phyloP scores from a whole-genome alignment of 2,888 invertebrate genomes.

The Noctua janthina region DNA sequence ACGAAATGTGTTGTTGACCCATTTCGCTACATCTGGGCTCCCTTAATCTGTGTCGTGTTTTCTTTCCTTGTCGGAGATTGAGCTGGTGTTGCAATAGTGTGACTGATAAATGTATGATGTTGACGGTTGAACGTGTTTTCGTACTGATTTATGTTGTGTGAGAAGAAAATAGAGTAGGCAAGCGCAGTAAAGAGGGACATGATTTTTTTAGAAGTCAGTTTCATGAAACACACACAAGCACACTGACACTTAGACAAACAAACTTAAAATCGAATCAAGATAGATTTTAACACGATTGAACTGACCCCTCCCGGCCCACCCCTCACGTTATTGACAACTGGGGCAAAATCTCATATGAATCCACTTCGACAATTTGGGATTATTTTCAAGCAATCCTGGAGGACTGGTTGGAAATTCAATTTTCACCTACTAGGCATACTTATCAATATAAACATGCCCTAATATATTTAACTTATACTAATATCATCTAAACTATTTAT shows the following conservation, averaged over 20 bases:
- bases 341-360: background rate
- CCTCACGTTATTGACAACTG: background rate
- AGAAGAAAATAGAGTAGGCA: background rate
- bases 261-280: background rate
- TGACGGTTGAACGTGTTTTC: background rate
- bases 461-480: no score
- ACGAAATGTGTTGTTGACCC: conserved; percentile 69
- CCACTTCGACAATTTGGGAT: background rate
- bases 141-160: background rate
- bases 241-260: background rate
- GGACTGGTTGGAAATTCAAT: background rate
- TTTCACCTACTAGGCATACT: background rate
- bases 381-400: background rate
- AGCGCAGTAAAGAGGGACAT: background rate
- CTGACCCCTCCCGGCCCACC: background rate
- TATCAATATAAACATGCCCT: no score
- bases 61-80: conserved; percentile 52
- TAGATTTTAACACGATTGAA: background rate
- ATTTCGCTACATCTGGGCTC: conserved; percentile 65
- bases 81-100: conserved; percentile 34
- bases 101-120: conserved; percentile 14
- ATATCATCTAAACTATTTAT: background rate
- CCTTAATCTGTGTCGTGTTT: conserved; percentile 58
- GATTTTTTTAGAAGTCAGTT: background rate
- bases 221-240: no score